Evolutionary conservation across 2,797 vertebrate genomes (phyloP), one percentile per base, ranked within the genome.

Genomic region (Hydrophis major): DNA sequence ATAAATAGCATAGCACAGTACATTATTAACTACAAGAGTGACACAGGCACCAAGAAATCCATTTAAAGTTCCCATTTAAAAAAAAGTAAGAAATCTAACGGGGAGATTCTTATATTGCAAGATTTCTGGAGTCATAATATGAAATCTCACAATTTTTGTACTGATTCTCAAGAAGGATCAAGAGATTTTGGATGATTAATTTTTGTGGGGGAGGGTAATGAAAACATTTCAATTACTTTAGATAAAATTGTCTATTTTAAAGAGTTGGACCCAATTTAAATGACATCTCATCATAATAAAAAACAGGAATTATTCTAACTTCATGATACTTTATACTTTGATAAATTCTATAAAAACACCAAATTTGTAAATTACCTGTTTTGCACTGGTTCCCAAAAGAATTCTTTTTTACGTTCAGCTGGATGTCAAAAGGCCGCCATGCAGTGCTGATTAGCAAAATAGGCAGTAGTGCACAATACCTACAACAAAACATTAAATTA

Each of bases 401-500:
- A 59, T 28, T 92, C 90, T 74, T 95, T 90, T 90, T 96, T 92
- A 95, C 93, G 96, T 95, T 93, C 94, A 94, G 83, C 89, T 91
- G 92, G 56, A 94, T 50, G 55, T 4, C 92, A 83, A 93, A 89
- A 83, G 91, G 95, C 90, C 60, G 93, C 96, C 96, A 97, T 97
- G 93, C 96, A 96, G 94, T 89, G 87, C 13, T 86, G 42, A 7
- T 1, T 53, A 92, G 37, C 60, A 22, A 92, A 91, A 91, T 78
- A 90, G 87, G 32, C 53, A 86, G 89, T n/a, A 57, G 59, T 8
- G 8, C 32, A 32, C 63, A 28, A 12, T 94, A 95, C 32, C 95
- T 96, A 93, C 57, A 95, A 37, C 4, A 92, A 57, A 93, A 94
- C 87, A 93, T 53, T 66, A 55, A 50, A 4, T 42, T 1, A 60